A percentile compares a stretch with the other conserved stretches of the same genome.
Evolutionary conservation across 2,113 vertebrate genomes (phyloP).

Genomic region (Sterna hirundo): DNA sequence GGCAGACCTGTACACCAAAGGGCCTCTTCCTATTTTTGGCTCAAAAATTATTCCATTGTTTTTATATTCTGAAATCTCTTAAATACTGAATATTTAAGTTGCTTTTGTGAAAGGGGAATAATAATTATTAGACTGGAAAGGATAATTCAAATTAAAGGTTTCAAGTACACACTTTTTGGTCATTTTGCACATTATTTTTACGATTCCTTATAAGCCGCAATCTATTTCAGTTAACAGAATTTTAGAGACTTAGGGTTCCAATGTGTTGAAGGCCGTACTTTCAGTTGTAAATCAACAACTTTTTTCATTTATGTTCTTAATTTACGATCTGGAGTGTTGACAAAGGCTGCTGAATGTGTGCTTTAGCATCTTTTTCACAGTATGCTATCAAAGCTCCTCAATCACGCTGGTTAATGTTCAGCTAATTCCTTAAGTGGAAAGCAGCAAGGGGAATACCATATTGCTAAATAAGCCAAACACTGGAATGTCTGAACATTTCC

Average conservation of each 20-base stretch:
- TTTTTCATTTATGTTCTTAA: not conserved
- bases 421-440: not conserved
- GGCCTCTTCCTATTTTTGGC: not conserved
- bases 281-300: not conserved
- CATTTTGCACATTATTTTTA: not conserved
- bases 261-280: not conserved
- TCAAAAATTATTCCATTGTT: not conserved
- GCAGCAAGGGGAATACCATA: slow-evolving; percentile 8
- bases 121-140: not conserved
- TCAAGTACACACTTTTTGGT: not conserved
- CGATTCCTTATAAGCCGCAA: not conserved
- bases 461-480: not conserved
- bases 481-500: slow-evolving; percentile 4
- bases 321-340: not conserved
- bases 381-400: not conserved
- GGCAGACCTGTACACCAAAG: not conserved
- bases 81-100: not conserved
- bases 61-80: not conserved
- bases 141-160: not conserved
- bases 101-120: not conserved
- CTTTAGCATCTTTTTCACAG: not conserved
- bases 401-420: not conserved
- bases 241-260: not conserved
- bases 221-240: not conserved
- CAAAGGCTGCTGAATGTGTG: not conserved